phyloP scores from a whole-genome alignment of 1,140 invertebrate species.

The Brachionus asplanchnoidis region DNA sequence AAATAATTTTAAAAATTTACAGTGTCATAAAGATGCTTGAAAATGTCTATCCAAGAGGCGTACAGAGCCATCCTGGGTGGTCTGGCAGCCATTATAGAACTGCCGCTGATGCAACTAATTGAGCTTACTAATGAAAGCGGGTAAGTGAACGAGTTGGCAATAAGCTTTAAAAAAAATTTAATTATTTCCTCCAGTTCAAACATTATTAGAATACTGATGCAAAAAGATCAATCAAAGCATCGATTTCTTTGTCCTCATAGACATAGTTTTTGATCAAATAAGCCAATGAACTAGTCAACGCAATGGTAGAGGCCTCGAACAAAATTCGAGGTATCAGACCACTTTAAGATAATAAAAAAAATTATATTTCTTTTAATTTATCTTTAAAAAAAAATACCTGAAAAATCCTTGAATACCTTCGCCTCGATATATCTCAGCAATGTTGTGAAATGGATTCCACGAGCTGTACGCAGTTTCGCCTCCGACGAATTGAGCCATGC shows the following conservation, averaged over 20 bases:
- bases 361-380: neutral
- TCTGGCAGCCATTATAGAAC: neutral
- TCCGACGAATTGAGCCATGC: conserved; percentile 41
- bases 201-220: neutral
- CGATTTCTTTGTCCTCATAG: conserved; percentile 9
- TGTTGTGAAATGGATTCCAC: conserved; percentile 35
- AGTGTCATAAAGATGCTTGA: conserved; percentile 1
- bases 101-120: conserved; percentile 16
- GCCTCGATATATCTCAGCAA: conserved; percentile 8
- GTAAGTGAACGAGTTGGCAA: conserved; percentile 18
- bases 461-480: conserved; percentile 39
- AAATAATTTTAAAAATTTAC: neutral
- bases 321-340: conserved; percentile 38
- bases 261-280: conserved; percentile 25
- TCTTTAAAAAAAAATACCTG: neutral
- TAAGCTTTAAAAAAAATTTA: neutral
- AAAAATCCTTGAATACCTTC: conserved; percentile 40
- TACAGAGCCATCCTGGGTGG: conserved; percentile 30
- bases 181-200: neutral
- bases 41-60: conserved; percentile 18
- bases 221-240: conserved; percentile 19
- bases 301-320: conserved; percentile 35
- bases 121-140: conserved; percentile 32
- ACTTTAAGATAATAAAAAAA: neutral
- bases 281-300: neutral